These are phyloP conservation scores for Tetranychus truncatus DNA, from an alignment of 2,888 invertebrate genomes.

Conservation along the genomic window DNA sequence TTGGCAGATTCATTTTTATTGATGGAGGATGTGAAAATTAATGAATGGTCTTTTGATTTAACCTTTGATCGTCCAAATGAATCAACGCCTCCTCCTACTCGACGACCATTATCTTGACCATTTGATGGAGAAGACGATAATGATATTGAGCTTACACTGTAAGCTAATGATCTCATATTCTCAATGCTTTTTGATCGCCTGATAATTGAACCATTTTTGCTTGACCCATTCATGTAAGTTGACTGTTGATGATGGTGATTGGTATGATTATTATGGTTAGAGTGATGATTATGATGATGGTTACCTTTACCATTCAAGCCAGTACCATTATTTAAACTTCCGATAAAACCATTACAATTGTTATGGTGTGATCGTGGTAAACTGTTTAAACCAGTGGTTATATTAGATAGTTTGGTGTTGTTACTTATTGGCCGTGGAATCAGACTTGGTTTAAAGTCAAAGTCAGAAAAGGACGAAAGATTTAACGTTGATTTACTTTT, in stretches of 20 bases:
- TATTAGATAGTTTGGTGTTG: no score
- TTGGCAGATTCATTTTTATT: not conserved
- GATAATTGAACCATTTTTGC: not conserved
- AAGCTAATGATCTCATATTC: conserved; percentile 8
- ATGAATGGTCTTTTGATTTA: not conserved
- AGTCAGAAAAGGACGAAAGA: conserved; percentile 2
- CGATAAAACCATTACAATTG: not conserved
- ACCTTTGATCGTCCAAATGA: not conserved
- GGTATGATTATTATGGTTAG: conserved; percentile 11
- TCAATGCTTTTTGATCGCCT: conserved; percentile 5
- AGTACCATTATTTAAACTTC: not conserved
- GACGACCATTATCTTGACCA: not conserved
- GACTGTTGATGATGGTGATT: conserved; percentile 15
- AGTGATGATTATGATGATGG: not conserved
- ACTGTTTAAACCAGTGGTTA: not conserved
- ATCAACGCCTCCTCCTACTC: not conserved
- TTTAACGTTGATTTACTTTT: conserved; percentile 17
- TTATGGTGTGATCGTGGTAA: not conserved
- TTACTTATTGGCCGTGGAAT: conserved; percentile 19
- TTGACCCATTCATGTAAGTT: conserved; percentile 13
- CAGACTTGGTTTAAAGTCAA: conserved; percentile 18
- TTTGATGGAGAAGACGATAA: not conserved
- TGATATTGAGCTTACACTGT: not conserved
- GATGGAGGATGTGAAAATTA: not conserved
- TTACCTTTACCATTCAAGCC: not conserved